Conservation (phyloP, 2,888 invertebrate species). For the Hydroisotoma schaefferi region DNA sequence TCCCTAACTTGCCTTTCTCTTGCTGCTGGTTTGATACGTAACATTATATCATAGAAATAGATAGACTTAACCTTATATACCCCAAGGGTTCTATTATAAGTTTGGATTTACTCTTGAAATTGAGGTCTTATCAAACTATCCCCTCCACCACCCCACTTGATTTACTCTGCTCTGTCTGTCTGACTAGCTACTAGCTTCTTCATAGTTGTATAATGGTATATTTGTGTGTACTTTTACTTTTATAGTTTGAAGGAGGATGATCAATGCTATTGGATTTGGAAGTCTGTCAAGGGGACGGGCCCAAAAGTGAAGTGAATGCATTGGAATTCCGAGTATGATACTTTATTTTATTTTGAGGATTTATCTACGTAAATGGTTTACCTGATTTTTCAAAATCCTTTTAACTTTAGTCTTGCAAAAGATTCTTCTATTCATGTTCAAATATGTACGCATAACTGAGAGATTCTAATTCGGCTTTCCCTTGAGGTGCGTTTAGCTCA, state of each 20-base stretch:
- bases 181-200: too few species aligned
- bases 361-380: neutral
- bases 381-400: constrained; percentile 1
- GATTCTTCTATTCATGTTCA: too few species aligned
- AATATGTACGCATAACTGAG: too few species aligned
- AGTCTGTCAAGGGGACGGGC: neutral
- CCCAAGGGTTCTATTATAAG: neutral
- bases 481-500: too few species aligned
- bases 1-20: neutral
- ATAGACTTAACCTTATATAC: neutral
- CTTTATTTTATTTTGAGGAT: neutral
- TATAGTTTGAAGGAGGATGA: neutral
- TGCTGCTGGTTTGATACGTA: neutral
- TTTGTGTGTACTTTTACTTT: too few species aligned
- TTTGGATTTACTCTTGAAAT: neutral
- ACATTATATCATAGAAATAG: neutral
- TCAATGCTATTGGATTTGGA: neutral
- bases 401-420: too few species aligned
- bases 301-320: neutral
- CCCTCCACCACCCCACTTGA: too few species aligned
- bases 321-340: neutral
- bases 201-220: too few species aligned
- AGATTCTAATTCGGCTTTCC: too few species aligned
- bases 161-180: too few species aligned
- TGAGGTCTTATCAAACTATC: too few species aligned